A percentile compares a stretch with the other conserved stretches of the same genome.
Evolutionary conservation across 2,888 invertebrate genomes (phyloP).

Genomic region (Cenopis cana): DNA sequence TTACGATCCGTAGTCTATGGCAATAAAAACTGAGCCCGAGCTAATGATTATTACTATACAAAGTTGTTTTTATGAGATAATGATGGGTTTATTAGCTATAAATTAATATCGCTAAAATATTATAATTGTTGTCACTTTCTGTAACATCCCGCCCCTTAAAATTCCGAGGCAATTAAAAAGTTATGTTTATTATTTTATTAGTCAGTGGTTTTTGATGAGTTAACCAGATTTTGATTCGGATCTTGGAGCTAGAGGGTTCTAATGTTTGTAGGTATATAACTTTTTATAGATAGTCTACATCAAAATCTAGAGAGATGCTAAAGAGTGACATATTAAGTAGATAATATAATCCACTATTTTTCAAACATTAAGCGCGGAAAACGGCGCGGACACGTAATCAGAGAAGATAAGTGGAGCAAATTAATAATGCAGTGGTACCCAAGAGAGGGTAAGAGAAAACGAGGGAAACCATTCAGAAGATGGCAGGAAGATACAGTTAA

Average conservation of each 20-base stretch:
- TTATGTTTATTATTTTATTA: slow-evolving; percentile 9
- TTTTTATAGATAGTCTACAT: not conserved
- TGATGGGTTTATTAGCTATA: slow-evolving; percentile 44
- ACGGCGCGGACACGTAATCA: no score
- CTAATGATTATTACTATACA: slow-evolving; percentile 58
- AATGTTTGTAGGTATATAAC: not conserved
- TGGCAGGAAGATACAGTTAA: no score
- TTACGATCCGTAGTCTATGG: slow-evolving; percentile 55
- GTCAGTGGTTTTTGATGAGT: not conserved
- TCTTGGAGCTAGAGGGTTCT: not conserved
- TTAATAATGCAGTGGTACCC: no score
- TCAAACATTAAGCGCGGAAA: no score
- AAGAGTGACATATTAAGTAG: no score
- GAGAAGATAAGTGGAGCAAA: no score
- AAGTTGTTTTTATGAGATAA: slow-evolving; percentile 55
- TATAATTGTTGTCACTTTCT: slow-evolving; percentile 40
- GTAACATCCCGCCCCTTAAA: slow-evolving; percentile 16
- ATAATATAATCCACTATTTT: no score
- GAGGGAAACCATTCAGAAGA: no score
- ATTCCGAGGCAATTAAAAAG: slow-evolving; percentile 10
- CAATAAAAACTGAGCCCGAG: slow-evolving; percentile 54
- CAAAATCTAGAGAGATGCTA: not conserved
- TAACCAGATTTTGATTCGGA: not conserved
- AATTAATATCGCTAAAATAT: slow-evolving; percentile 42
- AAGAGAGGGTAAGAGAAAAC: no score